Evolutionary conservation across 2,888 invertebrate genomes (phyloP).

Genomic region (Corythucha ciliata): DNA sequence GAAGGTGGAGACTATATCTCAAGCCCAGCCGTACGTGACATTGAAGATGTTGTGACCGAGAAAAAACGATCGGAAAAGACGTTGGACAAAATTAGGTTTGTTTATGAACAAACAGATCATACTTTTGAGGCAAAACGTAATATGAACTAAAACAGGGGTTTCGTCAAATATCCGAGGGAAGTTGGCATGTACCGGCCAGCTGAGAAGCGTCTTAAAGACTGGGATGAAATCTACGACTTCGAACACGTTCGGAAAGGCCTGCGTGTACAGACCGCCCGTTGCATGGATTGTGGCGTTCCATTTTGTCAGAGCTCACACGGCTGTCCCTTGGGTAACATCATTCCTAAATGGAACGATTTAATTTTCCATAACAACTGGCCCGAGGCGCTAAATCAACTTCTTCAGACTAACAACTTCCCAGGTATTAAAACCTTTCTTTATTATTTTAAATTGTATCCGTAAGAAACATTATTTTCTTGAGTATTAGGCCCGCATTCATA

Average conservation of each 20-base stretch:
- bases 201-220: slow-evolving; percentile 78
- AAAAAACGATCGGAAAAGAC: slow-evolving; percentile 73
- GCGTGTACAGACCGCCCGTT: slow-evolving; percentile 81
- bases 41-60: slow-evolving; percentile 79
- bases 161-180: slow-evolving; percentile 92
- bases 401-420: slow-evolving; percentile 99
- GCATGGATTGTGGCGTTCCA: slow-evolving; percentile 99
- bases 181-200: slow-evolving; percentile 75
- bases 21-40: slow-evolving; percentile 50
- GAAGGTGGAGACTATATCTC: slow-evolving; percentile 29
- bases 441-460: background rate
- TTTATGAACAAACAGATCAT: no score
- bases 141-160: slow-evolving; percentile 56
- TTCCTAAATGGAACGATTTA: slow-evolving; percentile 98
- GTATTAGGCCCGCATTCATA: no score
- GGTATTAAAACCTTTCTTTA: slow-evolving; percentile 40
- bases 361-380: slow-evolving; percentile 91
- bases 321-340: slow-evolving; percentile 95
- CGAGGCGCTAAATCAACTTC: slow-evolving; percentile 80
- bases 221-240: slow-evolving; percentile 93
- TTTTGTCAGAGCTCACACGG: slow-evolving; percentile 93
- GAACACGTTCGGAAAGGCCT: slow-evolving; percentile 79
- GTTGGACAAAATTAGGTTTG: slow-evolving; percentile 64
- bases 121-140: no score
- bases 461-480: no score